A percentile compares a stretch with the other conserved stretches of the same genome.
phyloP scores from a whole-genome alignment of 2,888 invertebrate species.

The Synanthedon myopaeformis region DNA sequence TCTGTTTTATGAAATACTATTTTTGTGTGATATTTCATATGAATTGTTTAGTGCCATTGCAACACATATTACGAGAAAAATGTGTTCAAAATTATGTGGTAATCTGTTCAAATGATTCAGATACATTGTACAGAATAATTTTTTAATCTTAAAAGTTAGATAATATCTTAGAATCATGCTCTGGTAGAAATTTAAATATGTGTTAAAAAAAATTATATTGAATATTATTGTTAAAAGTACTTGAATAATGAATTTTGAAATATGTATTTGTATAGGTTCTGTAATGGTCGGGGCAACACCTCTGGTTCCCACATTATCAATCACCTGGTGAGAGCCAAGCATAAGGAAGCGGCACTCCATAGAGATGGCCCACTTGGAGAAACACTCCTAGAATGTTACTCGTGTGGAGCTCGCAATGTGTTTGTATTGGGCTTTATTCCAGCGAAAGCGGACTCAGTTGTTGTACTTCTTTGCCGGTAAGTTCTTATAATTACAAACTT shows the following conservation, averaged over 20 bases:
- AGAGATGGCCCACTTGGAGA: constrained; percentile 98
- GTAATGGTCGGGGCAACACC: constrained; percentile 98
- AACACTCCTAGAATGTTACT: constrained; percentile 97
- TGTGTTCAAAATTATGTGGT: no score
- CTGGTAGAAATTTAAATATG: neutral
- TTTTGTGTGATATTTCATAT: no score
- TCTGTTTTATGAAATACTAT: no score
- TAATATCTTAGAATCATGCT: neutral
- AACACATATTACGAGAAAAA: no score
- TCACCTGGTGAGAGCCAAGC: constrained; percentile 98
- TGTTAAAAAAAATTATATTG: neutral
- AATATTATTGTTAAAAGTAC: neutral
- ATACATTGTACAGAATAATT: no score
- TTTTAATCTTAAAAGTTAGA: neutral
- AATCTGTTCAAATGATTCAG: no score
- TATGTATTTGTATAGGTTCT: constrained; percentile 73
- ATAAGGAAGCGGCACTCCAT: constrained; percentile 98
- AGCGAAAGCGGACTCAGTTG: constrained; percentile 98
- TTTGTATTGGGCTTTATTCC: constrained; percentile 99
- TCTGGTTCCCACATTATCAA: constrained; percentile 99
- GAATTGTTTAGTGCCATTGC: no score
- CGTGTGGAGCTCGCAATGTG: constrained; percentile 97
- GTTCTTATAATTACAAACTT: neutral
- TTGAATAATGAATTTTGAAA: neutral
- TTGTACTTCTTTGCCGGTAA: constrained; percentile 91